phyloP scores from a whole-genome alignment of 1,140 invertebrate species.

The Probaryconus sp. region DNA sequence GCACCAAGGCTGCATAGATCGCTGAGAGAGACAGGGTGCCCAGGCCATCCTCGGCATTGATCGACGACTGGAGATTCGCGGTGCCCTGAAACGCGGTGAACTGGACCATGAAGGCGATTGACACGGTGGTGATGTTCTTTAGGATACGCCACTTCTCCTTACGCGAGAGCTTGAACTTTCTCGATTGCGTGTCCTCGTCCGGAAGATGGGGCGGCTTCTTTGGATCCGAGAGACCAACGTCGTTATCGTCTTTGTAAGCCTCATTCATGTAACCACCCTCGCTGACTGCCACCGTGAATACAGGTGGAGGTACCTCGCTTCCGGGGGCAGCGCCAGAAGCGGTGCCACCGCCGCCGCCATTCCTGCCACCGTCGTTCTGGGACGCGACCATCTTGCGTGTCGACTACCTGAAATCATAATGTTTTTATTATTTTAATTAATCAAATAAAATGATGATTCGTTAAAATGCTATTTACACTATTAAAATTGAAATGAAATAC shows the following conservation, averaged over 20 bases:
- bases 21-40: constrained; percentile 91
- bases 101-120: constrained; percentile 93
- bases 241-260: constrained; percentile 81
- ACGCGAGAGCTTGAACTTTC: constrained; percentile 87
- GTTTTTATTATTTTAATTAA: constrained; percentile 13
- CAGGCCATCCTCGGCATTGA: constrained; percentile 89
- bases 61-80: constrained; percentile 92
- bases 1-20: constrained; percentile 91
- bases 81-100: constrained; percentile 95
- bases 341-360: constrained; percentile 63
- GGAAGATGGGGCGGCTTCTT: constrained; percentile 82
- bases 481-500: too few species aligned
- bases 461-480: too few species aligned
- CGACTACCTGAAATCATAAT: constrained; percentile 74
- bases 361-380: constrained; percentile 74
- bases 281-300: constrained; percentile 79
- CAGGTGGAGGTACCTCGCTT: constrained; percentile 57
- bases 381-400: constrained; percentile 73
- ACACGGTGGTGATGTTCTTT: constrained; percentile 92
- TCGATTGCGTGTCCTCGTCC: constrained; percentile 81
- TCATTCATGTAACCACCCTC: constrained; percentile 83
- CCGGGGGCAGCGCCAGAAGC: constrained; percentile 45
- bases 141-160: constrained; percentile 91
- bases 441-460: not conserved
- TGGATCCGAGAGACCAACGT: constrained; percentile 77